A percentile compares a stretch with the other conserved stretches of the same genome.
Evolutionary conservation across 2,797 vertebrate species (phyloP).

Genomic region (Mycteria americana): DNA sequence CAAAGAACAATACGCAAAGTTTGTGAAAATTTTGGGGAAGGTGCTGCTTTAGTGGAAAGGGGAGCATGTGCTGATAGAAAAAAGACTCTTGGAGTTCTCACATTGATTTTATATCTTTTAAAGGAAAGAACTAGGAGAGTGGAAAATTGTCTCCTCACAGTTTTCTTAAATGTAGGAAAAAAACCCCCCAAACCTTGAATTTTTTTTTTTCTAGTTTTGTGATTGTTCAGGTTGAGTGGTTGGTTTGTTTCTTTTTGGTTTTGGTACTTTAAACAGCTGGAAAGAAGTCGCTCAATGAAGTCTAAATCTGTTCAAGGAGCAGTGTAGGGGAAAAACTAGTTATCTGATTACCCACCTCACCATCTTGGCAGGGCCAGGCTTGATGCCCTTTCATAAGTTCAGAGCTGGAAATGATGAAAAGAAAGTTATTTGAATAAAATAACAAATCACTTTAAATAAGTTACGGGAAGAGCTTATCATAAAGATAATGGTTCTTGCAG

Average conservation of each 20-base stretch:
- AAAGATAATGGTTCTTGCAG: background rate
- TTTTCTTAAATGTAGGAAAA: background rate
- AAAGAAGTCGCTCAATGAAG: background rate
- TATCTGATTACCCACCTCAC: background rate
- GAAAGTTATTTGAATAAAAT: background rate
- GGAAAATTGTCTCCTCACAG: background rate
- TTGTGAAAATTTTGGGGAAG: background rate
- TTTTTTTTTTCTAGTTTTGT: background rate
- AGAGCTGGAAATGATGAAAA: background rate
- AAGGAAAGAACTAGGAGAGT: background rate
- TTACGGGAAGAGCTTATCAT: background rate
- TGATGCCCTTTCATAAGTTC: background rate
- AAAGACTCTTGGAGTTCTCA: background rate
- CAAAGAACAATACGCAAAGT: background rate
- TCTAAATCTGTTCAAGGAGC: background rate
- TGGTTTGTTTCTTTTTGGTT: background rate
- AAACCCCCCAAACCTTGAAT: rapidly evolving
- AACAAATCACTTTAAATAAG: background rate
- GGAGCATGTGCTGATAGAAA: background rate
- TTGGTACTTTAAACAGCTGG: background rate
- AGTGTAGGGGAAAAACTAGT: background rate
- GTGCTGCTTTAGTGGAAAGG: background rate
- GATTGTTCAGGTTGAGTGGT: background rate
- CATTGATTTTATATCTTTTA: background rate
- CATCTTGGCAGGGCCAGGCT: background rate